phyloP scores from a whole-genome alignment of 2,797 vertebrate species.

The Pangasius macronema region DNA sequence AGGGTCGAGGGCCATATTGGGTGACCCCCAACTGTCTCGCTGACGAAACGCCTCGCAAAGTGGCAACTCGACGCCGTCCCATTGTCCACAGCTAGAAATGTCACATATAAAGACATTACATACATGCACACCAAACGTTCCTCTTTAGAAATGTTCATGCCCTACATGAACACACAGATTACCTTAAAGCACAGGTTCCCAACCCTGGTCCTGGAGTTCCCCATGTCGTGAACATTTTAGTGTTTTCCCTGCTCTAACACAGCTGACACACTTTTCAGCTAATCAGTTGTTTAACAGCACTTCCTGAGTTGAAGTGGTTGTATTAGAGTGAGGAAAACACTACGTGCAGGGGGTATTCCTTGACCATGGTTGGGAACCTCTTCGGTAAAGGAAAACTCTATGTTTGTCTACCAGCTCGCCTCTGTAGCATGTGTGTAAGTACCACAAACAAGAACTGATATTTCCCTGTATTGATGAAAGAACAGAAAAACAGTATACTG shows the following conservation, averaged over 20 bases:
- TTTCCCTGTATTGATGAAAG: neutral
- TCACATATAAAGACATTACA: slow-evolving; percentile 71
- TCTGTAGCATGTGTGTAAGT: neutral
- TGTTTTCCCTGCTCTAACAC: neutral
- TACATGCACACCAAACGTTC: slow-evolving; percentile 39
- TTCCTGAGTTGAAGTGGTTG: neutral
- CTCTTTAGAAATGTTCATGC: neutral
- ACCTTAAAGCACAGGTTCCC: neutral
- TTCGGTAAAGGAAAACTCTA: neutral
- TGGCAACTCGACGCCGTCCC: slow-evolving; percentile 90
- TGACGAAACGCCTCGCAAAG: slow-evolving; percentile 91
- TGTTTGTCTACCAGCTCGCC: too few relatives aligned
- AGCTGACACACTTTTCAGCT: neutral
- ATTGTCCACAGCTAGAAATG: slow-evolving; percentile 91
- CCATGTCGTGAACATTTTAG: neutral
- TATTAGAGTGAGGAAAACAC: neutral
- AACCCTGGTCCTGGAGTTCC: neutral
- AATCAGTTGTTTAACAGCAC: neutral
- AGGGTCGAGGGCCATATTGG: slow-evolving; percentile 76
- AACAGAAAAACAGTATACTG: neutral
- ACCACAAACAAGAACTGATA: slow-evolving; percentile 12
- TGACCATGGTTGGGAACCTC: neutral
- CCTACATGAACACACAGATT: neutral
- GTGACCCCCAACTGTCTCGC: slow-evolving; percentile 82
- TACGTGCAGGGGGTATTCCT: neutral